Evolutionary conservation across 2,797 vertebrate species (phyloP).

Genomic region (Pantherophis alleghaniensis): DNA sequence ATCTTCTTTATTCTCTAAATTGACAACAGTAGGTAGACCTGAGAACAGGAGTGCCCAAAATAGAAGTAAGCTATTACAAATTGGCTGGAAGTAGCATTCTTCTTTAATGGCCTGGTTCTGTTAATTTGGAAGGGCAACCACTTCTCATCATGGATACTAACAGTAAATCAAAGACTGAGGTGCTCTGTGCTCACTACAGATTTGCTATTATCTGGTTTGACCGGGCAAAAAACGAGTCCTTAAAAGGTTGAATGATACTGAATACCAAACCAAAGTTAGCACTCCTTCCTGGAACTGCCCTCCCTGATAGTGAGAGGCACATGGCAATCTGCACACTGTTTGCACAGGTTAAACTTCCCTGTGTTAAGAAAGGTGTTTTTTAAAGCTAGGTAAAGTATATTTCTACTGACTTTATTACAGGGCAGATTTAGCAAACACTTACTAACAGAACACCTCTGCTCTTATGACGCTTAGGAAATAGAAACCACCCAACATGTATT

Average conservation of each 20-base stretch:
- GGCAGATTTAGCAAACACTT: not conserved
- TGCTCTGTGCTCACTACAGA: not conserved
- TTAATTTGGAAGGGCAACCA: not conserved
- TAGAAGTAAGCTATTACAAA: not conserved
- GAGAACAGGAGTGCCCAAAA: not conserved
- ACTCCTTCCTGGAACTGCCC: not conserved
- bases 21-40: not conserved
- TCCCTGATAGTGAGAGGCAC: not conserved
- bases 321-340: not conserved
- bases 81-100: not conserved
- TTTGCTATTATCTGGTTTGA: not conserved
- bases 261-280: not conserved
- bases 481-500: not conserved
- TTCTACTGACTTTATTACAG: not conserved
- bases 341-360: not conserved
- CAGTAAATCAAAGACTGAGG: not conserved
- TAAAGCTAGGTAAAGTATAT: not conserved
- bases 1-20: not conserved
- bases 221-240: not conserved
- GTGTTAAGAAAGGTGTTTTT: not conserved
- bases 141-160: not conserved
- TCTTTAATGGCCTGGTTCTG: not conserved
- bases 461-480: not conserved
- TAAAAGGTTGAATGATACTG: not conserved
- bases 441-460: not conserved